Base-by-base conservation (phyloP, 1,140 invertebrate species). In the Drosophila eugracilis region DNA sequence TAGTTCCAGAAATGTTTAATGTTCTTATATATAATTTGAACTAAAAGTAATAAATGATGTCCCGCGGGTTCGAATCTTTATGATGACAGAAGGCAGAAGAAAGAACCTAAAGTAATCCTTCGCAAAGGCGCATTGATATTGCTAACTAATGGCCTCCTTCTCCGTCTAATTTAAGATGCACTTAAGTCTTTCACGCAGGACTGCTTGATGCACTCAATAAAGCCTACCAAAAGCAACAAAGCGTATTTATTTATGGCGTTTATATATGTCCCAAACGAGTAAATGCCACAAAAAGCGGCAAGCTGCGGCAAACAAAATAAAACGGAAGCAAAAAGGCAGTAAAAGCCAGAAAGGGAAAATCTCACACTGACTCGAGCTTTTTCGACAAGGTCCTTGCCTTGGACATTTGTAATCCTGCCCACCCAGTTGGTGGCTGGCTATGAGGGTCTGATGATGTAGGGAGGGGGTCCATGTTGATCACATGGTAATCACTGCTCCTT, bases 401-500 rank as follows among this genome's bases (percentile, higher is more conserved):
- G 34, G 45, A 41, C 45, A 50, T 50, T 42, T 39, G 24, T 30
- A 26, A 32, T 15, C 21, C 30, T 17, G 26, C 30, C 42, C 28
- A 15, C 10, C 50, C 7, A 19, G 1, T 15, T 32, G 49, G 14
- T 5, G 48, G 14, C 32, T 22, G 15, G 28, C 3, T 12, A 15
- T 24, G 50, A 9, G 26, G 26, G 14, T 5, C 12, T 6, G 2
- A 1, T n/a, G n/a, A n/a, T n/a, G n/a, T n/a, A 2, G 21, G 22
- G 17, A 19, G 5, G 9, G 47, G 36, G 17, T 41, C 78, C 81
- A 86, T 80, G 81, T 81, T 85, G 81, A 86, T 84, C 77, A 81
- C 81, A 86, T 86, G 81, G 81, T 85, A 85, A 85, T 85, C 81
- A 86, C 77, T 70, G 81, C 47, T 57, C 54, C 48, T 36, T 37